Conservation (phyloP, 2,113 vertebrate species). For the Atrichornis clamosus region DNA sequence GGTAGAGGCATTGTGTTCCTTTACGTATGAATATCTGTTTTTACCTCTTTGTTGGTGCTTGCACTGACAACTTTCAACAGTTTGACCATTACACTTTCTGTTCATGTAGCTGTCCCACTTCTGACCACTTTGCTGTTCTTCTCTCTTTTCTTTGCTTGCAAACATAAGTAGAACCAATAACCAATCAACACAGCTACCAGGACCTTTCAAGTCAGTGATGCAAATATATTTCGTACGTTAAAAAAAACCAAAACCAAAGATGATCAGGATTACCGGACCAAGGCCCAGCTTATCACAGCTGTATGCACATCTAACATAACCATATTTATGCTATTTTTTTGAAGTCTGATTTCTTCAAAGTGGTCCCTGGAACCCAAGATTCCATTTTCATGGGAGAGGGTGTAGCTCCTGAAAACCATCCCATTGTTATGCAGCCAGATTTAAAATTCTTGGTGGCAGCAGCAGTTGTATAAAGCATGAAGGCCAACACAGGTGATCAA, state of each 20-base stretch:
- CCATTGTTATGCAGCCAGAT: not conserved
- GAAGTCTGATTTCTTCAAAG: not conserved
- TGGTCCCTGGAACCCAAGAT: not conserved
- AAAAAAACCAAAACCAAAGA: not conserved
- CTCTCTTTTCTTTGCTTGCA: not conserved
- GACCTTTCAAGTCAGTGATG: not conserved
- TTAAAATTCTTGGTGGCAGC: not conserved
- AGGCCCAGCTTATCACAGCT: not conserved
- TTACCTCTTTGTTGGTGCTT: not conserved
- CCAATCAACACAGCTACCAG: not conserved
- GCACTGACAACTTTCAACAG: not conserved
- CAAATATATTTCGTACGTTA: not conserved
- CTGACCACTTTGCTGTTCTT: not conserved
- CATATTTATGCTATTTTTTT: not conserved
- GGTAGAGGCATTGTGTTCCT: not conserved
- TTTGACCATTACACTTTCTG: not conserved
- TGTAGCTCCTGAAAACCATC: not conserved
- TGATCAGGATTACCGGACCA: not conserved
- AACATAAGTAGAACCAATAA: not conserved
- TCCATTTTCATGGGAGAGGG: not conserved
- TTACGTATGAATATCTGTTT: not conserved
- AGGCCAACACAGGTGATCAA: not conserved
- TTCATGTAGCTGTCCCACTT: not conserved
- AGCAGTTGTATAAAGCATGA: not conserved
- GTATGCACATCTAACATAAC: not conserved